Conservation (phyloP, 2,113 vertebrate genomes). For the Oxygymnocypris stewartii region DNA sequence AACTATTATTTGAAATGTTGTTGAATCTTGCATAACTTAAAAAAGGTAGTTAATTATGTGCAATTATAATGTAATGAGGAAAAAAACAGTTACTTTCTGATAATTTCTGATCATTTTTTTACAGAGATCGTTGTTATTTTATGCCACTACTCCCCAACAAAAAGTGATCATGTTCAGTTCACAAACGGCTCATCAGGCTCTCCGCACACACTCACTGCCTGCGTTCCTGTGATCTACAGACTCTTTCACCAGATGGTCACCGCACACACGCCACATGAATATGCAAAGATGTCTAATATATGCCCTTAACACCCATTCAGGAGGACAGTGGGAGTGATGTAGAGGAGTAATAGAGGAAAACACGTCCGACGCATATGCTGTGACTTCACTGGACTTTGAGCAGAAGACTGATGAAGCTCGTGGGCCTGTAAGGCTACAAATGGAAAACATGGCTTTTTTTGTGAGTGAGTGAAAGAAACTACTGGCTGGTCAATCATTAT, state of each 20-base stretch:
- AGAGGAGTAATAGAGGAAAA: background rate
- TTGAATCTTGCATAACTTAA: too few relatives aligned
- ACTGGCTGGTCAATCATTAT: background rate
- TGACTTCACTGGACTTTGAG: background rate
- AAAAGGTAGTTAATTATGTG: too few relatives aligned
- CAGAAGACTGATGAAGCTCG: background rate
- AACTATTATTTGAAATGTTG: too few relatives aligned
- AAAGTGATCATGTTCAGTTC: background rate
- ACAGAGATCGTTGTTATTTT: background rate
- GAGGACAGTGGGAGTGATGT: slow-evolving; percentile 35
- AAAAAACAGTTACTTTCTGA: too few relatives aligned
- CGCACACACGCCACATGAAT: slow-evolving; percentile 48
- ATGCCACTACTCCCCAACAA: background rate
- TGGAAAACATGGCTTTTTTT: too few relatives aligned
- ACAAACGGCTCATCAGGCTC: background rate
- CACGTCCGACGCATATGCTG: background rate
- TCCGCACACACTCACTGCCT: background rate
- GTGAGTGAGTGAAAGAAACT: background rate
- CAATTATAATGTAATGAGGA: too few relatives aligned
- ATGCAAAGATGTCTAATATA: slow-evolving; percentile 41
- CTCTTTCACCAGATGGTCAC: slow-evolving; percentile 53
- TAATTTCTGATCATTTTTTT: too few relatives aligned
- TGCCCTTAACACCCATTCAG: slow-evolving; percentile 33
- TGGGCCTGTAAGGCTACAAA: background rate
- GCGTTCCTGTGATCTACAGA: slow-evolving; percentile 46